Conservation (phyloP, 1,140 invertebrate species). For the Drosophila tsacasi region DNA sequence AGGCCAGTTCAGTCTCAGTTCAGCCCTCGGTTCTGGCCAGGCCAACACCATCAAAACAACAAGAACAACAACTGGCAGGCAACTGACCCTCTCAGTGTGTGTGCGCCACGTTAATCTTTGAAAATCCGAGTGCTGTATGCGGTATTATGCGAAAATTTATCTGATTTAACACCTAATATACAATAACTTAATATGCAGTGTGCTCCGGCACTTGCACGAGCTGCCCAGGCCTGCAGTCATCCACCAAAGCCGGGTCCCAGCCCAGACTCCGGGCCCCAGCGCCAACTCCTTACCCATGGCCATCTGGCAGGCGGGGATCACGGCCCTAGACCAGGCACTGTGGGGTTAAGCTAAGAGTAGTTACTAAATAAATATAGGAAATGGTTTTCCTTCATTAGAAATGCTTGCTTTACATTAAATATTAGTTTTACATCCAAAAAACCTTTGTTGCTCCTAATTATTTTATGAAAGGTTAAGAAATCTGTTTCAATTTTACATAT, state of each 20-base stretch:
- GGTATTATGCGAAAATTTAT: constrained; percentile 86
- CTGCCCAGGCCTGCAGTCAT: constrained; percentile 69
- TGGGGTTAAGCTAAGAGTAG: background rate
- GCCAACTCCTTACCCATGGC: background rate
- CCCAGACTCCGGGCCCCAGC: constrained; percentile 17
- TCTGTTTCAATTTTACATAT: background rate
- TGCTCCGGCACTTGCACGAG: constrained; percentile 74
- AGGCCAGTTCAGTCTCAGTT: constrained; percentile 19
- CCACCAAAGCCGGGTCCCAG: constrained; percentile 45
- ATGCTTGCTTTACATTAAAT: background rate
- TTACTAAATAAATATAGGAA: background rate
- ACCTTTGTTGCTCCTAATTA: rapidly evolving
- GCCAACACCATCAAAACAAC: constrained; percentile 27
- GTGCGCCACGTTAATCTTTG: constrained; percentile 85
- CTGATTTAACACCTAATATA: constrained; percentile 86
- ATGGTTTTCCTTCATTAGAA: background rate
- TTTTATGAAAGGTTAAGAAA: background rate
- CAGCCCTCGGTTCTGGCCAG: constrained; percentile 31
- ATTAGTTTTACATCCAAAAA: background rate
- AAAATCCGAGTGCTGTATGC: constrained; percentile 86
- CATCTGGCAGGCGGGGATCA: constrained; percentile 30
- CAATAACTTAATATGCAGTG: constrained; percentile 85
- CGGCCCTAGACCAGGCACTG: constrained; percentile 34
- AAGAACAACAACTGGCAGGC: constrained; percentile 49
- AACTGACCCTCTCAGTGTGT: constrained; percentile 14